A percentile compares a stretch with the other conserved stretches of the same genome.
These are phyloP conservation scores for Kryphioiulus occultus DNA, from an alignment of 2,888 invertebrate species.

Conservation along the genomic window DNA sequence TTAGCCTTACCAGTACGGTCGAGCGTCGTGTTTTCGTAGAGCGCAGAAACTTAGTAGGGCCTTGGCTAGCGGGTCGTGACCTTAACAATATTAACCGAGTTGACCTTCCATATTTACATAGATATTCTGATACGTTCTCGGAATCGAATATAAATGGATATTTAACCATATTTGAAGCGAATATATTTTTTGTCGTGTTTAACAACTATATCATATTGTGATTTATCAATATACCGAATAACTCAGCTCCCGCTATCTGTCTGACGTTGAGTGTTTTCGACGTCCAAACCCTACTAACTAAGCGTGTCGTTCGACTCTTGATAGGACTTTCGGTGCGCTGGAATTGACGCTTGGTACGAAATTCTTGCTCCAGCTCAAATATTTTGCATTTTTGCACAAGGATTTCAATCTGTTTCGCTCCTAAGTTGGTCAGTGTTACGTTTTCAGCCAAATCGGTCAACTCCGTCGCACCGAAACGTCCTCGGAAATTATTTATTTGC, in stretches of 20 bases:
- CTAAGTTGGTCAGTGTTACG: background rate
- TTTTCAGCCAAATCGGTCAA: background rate
- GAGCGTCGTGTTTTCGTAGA: background rate
- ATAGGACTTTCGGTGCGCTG: background rate
- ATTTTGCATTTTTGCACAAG: constrained; percentile 11
- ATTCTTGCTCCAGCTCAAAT: constrained; percentile 43
- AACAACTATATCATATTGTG: constrained; percentile 39
- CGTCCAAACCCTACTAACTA: constrained; percentile 1
- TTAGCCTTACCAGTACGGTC: constrained; percentile 32
- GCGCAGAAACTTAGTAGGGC: background rate
- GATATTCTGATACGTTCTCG: constrained; percentile 35
- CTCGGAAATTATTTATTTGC: constrained; percentile 19
- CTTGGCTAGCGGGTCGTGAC: constrained; percentile 25
- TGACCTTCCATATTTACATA: constrained; percentile 39
- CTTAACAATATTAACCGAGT: constrained; percentile 25
- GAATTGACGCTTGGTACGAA: background rate
- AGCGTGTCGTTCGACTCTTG: background rate
- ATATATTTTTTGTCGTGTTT: constrained; percentile 40
- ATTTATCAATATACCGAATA: constrained; percentile 20
- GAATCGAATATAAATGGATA: constrained; percentile 33
- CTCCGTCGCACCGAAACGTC: constrained; percentile 20
- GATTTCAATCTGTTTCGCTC: background rate
- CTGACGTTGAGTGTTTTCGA: background rate
- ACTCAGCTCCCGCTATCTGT: background rate
- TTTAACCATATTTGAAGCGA: constrained; percentile 27